phyloP scores from a whole-genome alignment of 2,113 vertebrate genomes.

The Empidonax traillii region DNA sequence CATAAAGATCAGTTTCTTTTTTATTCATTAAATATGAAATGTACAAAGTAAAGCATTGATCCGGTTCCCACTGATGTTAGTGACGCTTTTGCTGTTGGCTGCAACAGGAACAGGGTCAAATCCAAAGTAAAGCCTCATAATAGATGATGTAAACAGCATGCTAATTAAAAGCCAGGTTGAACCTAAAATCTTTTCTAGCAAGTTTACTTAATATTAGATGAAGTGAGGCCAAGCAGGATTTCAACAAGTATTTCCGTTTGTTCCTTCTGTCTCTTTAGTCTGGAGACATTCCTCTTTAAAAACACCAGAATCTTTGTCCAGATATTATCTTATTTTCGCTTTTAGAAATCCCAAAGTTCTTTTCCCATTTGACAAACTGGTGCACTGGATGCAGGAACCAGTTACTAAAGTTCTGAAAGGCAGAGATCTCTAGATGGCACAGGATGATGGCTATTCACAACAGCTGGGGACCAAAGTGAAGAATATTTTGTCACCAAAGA shows the following conservation, averaged over 20 bases:
- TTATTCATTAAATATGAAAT: conserved; percentile 64
- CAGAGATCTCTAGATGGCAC: neutral
- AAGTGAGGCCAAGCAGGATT: conserved; percentile 49
- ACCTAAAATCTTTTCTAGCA: conserved; percentile 58
- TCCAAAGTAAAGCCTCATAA: conserved; percentile 14
- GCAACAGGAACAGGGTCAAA: neutral
- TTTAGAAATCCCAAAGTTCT: neutral
- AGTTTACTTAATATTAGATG: conserved; percentile 58
- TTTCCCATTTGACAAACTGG: neutral
- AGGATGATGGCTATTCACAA: neutral
- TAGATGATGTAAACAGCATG: conserved; percentile 72
- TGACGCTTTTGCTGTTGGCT: conserved; percentile 48
- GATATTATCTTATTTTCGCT: neutral
- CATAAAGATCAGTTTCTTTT: conserved; percentile 39
- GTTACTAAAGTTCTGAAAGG: neutral
- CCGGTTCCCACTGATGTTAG: conserved; percentile 44
- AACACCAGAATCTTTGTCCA: neutral
- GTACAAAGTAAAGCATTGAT: conserved; percentile 65
- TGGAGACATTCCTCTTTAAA: neutral
- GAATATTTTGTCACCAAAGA: neutral
- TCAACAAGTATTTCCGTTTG: conserved; percentile 42
- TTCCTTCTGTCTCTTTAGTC: neutral
- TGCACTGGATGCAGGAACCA: neutral
- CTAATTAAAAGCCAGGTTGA: conserved; percentile 71
- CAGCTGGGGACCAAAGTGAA: neutral